Conservation (phyloP, 2,888 invertebrate species). For the Drosophila bunnanda region DNA sequence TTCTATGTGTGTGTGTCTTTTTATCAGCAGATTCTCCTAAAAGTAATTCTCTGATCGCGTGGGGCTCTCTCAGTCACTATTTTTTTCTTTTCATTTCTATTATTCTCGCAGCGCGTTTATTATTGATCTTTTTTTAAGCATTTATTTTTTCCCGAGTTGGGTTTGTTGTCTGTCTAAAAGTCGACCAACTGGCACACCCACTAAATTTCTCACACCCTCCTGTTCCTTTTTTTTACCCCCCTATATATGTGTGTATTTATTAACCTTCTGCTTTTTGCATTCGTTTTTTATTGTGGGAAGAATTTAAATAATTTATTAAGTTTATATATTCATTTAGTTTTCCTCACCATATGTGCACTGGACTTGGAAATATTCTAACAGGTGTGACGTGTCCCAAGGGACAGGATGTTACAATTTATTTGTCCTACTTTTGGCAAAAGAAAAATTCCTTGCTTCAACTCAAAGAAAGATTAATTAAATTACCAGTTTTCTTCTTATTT, state of each 20-base stretch:
- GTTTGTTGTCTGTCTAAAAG: constrained; percentile 26
- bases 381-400: constrained; percentile 29
- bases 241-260: neutral
- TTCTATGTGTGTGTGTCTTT: constrained; percentile 40
- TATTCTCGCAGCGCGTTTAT: constrained; percentile 30
- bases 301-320: constrained; percentile 42
- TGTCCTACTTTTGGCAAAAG: neutral
- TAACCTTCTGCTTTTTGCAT: constrained; percentile 6
- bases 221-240: neutral
- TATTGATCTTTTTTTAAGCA: constrained; percentile 58
- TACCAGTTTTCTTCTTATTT: neutral
- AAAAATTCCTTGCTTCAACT: neutral
- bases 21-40: constrained; percentile 39
- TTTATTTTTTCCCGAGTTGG: constrained; percentile 29
- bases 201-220: constrained; percentile 11
- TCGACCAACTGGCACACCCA: constrained; percentile 50
- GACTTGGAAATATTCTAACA: constrained; percentile 10
- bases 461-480: neutral
- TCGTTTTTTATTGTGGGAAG: constrained; percentile 14
- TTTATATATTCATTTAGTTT: constrained; percentile 27
- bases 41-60: constrained; percentile 39
- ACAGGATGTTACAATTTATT: neutral
- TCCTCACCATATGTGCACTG: constrained; percentile 19
- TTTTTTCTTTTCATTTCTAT: constrained; percentile 5
- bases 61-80: constrained; percentile 31